Conservation (phyloP, 2,113 vertebrate genomes). For the Melospiza georgiana region DNA sequence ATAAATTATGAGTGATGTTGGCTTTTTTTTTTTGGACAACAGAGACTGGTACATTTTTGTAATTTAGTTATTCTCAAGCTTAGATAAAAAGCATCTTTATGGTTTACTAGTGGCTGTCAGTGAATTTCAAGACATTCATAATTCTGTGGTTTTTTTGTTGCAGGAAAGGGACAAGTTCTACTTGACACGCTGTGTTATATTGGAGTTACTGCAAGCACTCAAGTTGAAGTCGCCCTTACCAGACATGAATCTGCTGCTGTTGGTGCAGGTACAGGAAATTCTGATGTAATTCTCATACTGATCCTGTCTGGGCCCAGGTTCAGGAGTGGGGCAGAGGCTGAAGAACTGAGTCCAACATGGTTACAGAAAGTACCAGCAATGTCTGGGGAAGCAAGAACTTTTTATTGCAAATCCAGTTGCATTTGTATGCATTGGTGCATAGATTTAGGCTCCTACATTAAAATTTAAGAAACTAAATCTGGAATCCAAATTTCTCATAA, state of each 20-base stretch:
- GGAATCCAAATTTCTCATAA: neutral
- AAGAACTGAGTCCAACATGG: neutral
- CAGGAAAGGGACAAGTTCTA: constrained; percentile 99
- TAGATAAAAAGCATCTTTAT: neutral
- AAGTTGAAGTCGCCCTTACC: constrained; percentile 97
- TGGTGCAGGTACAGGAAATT: constrained; percentile 89
- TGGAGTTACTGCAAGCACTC: constrained; percentile 95
- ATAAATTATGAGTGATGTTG: neutral
- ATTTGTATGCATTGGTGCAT: neutral
- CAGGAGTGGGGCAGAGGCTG: neutral
- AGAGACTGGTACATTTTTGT: neutral
- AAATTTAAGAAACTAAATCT: neutral
- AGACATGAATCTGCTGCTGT: constrained; percentile 93
- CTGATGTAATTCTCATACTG: neutral
- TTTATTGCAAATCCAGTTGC: neutral
- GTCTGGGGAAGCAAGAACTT: neutral
- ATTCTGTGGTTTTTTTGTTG: constrained; percentile 36
- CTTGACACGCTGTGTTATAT: constrained; percentile 93
- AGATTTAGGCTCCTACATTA: neutral
- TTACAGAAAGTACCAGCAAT: neutral
- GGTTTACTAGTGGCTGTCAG: neutral
- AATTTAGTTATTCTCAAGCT: neutral
- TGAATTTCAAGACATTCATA: neutral
- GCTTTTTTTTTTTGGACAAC: neutral
- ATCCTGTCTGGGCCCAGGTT: neutral